Evolutionary conservation across 1,140 invertebrate species (phyloP).

Genomic region (Cataglyphis hispanica): DNA sequence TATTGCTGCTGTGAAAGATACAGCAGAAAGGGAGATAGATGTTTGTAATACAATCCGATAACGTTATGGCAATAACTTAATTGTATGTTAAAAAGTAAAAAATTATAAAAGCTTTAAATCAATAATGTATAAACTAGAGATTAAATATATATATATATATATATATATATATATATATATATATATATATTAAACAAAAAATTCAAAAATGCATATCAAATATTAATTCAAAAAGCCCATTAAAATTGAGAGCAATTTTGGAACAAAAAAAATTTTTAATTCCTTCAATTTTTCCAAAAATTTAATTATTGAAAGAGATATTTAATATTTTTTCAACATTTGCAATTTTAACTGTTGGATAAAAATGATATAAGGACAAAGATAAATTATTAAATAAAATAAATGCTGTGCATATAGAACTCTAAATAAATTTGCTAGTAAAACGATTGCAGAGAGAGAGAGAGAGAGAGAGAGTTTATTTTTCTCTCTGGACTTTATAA

Average conservation of each 20-base stretch:
- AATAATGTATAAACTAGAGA: slow-evolving; percentile 11
- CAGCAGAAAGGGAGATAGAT: slow-evolving; percentile 4
- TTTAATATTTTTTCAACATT: slow-evolving; percentile 3
- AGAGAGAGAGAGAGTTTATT: no score
- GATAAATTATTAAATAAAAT: not conserved
- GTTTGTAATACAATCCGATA: slow-evolving; percentile 6
- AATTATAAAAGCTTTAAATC: not conserved
- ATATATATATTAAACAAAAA: not conserved
- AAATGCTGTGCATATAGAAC: not conserved
- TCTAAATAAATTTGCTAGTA: not conserved
- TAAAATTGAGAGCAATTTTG: not conserved
- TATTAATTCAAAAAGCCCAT: not conserved
- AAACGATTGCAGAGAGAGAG: not conserved
- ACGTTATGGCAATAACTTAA: not conserved
- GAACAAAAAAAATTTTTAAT: not conserved
- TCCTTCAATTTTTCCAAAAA: not conserved
- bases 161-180: no score
- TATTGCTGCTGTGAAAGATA: slow-evolving; percentile 2
- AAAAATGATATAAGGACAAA: not conserved
- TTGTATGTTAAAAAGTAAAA: not conserved
- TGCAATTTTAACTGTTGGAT: not conserved
- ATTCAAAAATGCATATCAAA: slow-evolving; percentile 18
- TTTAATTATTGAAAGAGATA: not conserved
- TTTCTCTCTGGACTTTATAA: not conserved
- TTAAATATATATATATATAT: not conserved